These are phyloP conservation scores for Gambusia yucatana DNA, from an alignment of 2,797 vertebrate species.

Conservation along the genomic window DNA sequence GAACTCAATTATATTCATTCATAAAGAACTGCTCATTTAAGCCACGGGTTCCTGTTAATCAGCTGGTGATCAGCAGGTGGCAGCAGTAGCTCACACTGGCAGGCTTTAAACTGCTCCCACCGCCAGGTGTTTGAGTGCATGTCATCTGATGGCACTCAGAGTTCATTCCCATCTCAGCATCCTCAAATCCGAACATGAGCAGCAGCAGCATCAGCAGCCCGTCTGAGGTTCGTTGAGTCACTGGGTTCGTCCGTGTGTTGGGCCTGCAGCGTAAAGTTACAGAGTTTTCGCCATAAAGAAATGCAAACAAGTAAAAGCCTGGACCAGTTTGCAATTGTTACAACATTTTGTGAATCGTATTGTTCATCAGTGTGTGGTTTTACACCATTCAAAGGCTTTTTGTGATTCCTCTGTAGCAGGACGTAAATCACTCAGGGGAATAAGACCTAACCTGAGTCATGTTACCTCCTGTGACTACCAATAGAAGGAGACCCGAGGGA, in stretches of 20 bases:
- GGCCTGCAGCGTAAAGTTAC: constrained; percentile 17
- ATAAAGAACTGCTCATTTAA: neutral
- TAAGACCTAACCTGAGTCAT: constrained; percentile 48
- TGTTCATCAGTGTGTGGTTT: constrained; percentile 6
- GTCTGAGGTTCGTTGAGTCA: constrained; percentile 37
- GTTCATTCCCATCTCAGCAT: constrained; percentile 35
- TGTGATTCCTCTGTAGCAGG: constrained; percentile 3
- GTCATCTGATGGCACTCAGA: constrained; percentile 13
- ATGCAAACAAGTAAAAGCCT: constrained; percentile 15
- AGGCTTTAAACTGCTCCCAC: neutral
- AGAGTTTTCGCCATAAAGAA: constrained; percentile 14
- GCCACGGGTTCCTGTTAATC: neutral
- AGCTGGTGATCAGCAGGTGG: constrained; percentile 64
- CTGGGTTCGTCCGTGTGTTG: constrained; percentile 22
- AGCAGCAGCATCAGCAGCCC: constrained; percentile 1
- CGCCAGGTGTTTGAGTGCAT: neutral
- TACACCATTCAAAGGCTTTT: neutral
- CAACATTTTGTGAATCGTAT: constrained; percentile 5
- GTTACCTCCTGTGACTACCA: constrained; percentile 31
- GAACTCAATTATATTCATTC: neutral
- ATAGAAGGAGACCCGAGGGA: constrained; percentile 55
- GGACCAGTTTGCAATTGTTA: neutral
- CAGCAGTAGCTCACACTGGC: constrained; percentile 52
- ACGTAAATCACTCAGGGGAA: constrained; percentile 24
- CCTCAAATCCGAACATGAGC: constrained; percentile 8